A percentile compares a stretch with the other conserved stretches of the same genome.
These are phyloP conservation scores for Orientallactaga sibirica DNA, from an alignment of 2,797 vertebrate species.

Conservation along the genomic window DNA sequence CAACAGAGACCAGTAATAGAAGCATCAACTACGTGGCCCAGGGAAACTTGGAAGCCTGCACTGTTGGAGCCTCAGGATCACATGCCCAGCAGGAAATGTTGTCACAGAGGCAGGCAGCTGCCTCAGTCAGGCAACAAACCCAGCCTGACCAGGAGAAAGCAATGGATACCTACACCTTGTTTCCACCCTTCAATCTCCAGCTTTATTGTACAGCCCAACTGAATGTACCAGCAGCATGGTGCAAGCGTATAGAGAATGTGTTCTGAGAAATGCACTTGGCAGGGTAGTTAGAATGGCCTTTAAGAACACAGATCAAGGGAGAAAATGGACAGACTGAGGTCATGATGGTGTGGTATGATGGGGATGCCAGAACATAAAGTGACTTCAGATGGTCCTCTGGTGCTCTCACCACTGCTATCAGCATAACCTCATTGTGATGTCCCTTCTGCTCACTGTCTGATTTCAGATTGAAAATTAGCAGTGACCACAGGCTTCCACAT, in stretches of 20 bases:
- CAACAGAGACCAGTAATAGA: neutral
- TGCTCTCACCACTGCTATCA: accelerated
- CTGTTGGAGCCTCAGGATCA: neutral
- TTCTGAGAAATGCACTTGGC: neutral
- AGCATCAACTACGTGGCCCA: neutral
- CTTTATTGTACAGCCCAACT: too few species aligned
- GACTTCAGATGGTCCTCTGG: neutral
- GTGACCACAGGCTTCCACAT: neutral
- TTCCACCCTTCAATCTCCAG: neutral
- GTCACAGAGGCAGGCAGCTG: neutral
- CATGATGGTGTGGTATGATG: too few species aligned
- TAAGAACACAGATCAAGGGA: neutral
- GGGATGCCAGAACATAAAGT: neutral
- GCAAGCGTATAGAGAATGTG: accelerated
- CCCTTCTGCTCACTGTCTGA: neutral
- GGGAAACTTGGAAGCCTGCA: neutral
- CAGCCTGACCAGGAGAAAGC: neutral
- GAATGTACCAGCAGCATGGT: neutral
- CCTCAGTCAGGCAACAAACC: neutral
- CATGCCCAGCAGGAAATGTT: neutral
- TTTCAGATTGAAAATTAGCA: neutral
- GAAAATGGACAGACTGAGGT: neutral
- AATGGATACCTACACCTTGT: neutral
- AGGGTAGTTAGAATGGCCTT: neutral
- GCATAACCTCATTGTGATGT: neutral